Percentiles rank a stretch among this genome's conserved stretches.
Conservation (phyloP, 2,888 invertebrate species). For the Plutella xylostella region DNA sequence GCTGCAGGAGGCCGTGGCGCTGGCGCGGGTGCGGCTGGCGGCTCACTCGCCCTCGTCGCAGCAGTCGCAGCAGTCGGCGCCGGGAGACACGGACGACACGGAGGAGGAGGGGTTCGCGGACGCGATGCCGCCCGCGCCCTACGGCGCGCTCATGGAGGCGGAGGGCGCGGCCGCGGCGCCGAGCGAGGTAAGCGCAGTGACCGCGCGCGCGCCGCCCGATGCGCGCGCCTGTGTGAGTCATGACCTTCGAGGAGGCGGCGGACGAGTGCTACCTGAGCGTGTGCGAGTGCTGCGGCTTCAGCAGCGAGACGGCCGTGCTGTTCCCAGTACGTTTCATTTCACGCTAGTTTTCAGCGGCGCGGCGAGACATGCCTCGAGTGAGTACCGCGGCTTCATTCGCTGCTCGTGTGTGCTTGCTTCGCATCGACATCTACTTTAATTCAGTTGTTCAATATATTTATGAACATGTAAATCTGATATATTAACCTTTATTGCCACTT, state of each 20-base stretch:
- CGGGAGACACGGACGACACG: constrained; percentile 47
- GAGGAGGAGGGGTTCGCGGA: constrained; percentile 59
- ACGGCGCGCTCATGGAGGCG: constrained; percentile 65
- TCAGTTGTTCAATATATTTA: neutral
- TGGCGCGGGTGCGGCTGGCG: constrained; percentile 58
- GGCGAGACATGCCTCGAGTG: constrained; percentile 56
- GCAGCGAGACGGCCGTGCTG: constrained; percentile 60
- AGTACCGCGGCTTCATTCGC: constrained; percentile 36
- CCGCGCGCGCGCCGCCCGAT: constrained; percentile 31
- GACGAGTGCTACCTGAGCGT: constrained; percentile 62
- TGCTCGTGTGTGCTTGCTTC: constrained; percentile 35
- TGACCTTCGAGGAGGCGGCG: constrained; percentile 62
- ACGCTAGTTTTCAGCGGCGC: constrained; percentile 54
- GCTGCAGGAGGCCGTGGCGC: constrained; percentile 64
- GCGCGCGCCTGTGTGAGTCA: constrained; percentile 52
- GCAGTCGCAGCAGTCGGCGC: constrained; percentile 42
- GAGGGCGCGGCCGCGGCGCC: constrained; percentile 39
- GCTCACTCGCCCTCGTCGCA: constrained; percentile 28
- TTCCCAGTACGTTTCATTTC: constrained; percentile 63
- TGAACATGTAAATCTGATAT: neutral
- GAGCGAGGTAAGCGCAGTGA: constrained; percentile 28
- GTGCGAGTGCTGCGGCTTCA: constrained; percentile 69
- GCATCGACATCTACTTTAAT: neutral
- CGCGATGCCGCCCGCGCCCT: constrained; percentile 63
- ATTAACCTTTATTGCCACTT: constrained; percentile 11